Conservation (phyloP, 2,113 vertebrate genomes). For the Muscicapa adusta region DNA sequence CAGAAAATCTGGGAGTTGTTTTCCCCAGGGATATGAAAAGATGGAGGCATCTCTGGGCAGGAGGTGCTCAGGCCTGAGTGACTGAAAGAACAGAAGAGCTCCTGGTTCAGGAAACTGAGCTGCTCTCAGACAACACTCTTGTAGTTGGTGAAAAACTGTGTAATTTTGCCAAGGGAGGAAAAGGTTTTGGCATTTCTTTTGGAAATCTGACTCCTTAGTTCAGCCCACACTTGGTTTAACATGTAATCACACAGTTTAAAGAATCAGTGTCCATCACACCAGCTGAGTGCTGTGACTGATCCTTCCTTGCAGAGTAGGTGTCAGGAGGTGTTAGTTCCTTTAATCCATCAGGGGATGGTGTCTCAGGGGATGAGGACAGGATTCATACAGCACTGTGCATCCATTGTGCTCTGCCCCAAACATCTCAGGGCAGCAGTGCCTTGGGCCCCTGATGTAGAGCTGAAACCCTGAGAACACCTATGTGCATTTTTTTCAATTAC, state of each 20-base stretch:
- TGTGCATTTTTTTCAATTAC: background rate
- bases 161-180: slow-evolving; percentile 14
- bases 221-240: background rate
- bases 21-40: background rate
- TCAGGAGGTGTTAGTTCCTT: background rate
- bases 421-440: background rate
- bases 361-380: background rate
- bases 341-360: background rate
- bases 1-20: background rate
- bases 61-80: background rate
- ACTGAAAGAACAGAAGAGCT: background rate
- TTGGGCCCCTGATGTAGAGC: background rate
- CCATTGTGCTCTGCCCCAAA: fast-evolving
- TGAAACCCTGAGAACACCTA: background rate
- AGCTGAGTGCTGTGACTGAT: slow-evolving; percentile 1
- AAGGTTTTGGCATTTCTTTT: background rate
- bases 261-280: background rate
- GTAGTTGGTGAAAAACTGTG: background rate
- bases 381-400: background rate
- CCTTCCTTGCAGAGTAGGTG: background rate
- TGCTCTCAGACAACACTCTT: background rate
- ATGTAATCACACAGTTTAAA: background rate
- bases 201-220: background rate
- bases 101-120: background rate
- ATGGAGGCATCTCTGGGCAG: background rate